phyloP scores from a whole-genome alignment of 1,140 invertebrate species.

The Atta cephalotes region DNA sequence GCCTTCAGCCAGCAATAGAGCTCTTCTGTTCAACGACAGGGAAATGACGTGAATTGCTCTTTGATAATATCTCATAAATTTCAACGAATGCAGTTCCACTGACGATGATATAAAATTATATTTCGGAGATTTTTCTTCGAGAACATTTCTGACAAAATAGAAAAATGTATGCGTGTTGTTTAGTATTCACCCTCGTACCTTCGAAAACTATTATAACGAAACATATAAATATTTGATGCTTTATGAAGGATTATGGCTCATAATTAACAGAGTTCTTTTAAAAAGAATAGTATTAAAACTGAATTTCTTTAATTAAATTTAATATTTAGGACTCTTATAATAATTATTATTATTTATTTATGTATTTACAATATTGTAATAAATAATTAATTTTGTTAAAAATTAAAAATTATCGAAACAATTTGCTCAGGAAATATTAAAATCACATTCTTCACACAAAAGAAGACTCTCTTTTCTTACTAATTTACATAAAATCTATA shows the following conservation, averaged over 20 bases:
- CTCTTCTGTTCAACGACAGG: slow-evolving; percentile 13
- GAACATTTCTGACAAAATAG: not conserved
- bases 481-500: not conserved
- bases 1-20: slow-evolving; percentile 30
- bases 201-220: not conserved
- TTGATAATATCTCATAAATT: slow-evolving; percentile 49
- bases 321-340: not conserved
- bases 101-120: slow-evolving; percentile 34
- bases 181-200: not conserved
- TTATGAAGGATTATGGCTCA: not conserved
- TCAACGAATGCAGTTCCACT: not conserved
- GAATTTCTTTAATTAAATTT: not conserved
- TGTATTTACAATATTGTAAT: not conserved
- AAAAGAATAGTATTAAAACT: not conserved
- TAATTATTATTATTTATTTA: not conserved
- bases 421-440: not conserved
- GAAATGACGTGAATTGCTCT: slow-evolving; percentile 27
- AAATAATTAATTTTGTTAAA: not conserved
- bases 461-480: not conserved
- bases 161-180: not conserved
- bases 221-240: not conserved
- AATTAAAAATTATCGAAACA: not conserved
- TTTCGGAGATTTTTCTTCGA: not conserved
- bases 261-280: not conserved
- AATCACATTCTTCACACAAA: not conserved